Percentiles rank a stretch among this genome's conserved stretches.
Evolutionary conservation across 2,113 vertebrate species (phyloP).

Genomic region (human): GRCh38 chr2:155665001-155665500

Average conservation of each 20-base stretch:
- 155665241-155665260: neutral
- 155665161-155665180: neutral
- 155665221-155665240: neutral
- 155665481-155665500: constrained; percentile 7
- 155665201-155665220: neutral
- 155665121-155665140: neutral
- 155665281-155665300: neutral
- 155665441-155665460: neutral
- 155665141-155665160: neutral
- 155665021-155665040: neutral
- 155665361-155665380: neutral
- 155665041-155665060: neutral
- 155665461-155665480: neutral
- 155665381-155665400: neutral
- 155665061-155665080: neutral
- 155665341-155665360: neutral
- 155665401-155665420: neutral
- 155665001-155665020: neutral
- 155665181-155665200: neutral
- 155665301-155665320: neutral
- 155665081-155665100: neutral
- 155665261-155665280: neutral
- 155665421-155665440: neutral
- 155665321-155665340: neutral
- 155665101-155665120: neutral